Base-by-base conservation (phyloP, 2,113 vertebrate species). In the Electrona antarctica region DNA sequence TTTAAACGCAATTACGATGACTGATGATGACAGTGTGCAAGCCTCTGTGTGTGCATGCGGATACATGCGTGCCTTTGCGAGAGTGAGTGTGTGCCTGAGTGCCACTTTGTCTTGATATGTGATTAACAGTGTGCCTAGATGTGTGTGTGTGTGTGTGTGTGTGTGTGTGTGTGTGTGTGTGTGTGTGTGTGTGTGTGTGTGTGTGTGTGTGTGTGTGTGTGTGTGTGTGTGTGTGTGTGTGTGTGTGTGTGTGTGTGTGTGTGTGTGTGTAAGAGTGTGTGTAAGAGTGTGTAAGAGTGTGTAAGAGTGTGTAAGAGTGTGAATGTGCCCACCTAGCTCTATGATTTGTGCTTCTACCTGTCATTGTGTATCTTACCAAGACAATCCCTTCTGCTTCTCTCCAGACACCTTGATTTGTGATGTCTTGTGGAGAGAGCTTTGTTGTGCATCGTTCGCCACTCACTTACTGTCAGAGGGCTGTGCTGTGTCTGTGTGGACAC, bases 1-100 rank as follows among this genome's bases (percentile, higher is more conserved):
- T 79, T 87, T 73, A 70, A 81, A 83, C 49, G 49, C 71, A 79
- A 77, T 83, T 77, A 78, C 46, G 6, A 50, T 76, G 75, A 85
- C 50, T 63, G 80, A 87, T 52, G 50, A 52, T 81, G 64, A 68
- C 49, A 77, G 33, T 14, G 1, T 3, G 7, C 46, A 8, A 8
- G 50, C 58, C 11, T 7, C 7, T 28, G 56, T 29, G 56, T 58
- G 56, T n/a, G 49, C 46, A 8, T 41, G 64, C 15, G 45, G 8
- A 13, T 6, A 13, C 13, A 13, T 52, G 7, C 50, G 7, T 52
- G 50, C 50, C 2, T 52, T 3, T 4, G 50, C 13, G 50, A 11
- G 50, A 11, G 50, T 52, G 21, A 21, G 7, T 13, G 50, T 52
- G 7, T 13, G 50, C 50, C 50, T 21, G 33, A 41, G 33, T 41